These are phyloP conservation scores for Tetrao urogallus DNA, from an alignment of 2,113 vertebrate species.

Conservation along the genomic window DNA sequence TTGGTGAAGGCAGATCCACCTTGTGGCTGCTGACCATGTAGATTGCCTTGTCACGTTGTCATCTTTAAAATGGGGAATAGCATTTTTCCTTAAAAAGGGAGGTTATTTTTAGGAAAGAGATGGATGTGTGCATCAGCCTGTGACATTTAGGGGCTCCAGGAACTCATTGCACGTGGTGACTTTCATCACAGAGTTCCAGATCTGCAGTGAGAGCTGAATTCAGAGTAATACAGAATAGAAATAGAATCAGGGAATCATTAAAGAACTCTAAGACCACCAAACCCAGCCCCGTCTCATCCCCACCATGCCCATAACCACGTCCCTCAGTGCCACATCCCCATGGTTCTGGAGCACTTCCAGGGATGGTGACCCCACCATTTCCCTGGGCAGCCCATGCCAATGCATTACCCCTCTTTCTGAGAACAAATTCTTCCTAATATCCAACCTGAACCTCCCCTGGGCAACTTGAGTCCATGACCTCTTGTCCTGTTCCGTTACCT, in stretches of 20 bases:
- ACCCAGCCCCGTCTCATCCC: too few species aligned
- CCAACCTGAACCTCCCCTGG: neutral
- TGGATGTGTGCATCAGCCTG: neutral
- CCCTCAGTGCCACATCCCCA: neutral
- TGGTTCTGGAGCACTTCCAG: too few species aligned
- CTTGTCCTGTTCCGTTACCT: neutral
- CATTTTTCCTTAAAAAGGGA: neutral
- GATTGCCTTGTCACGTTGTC: fast-evolving
- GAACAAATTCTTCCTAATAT: neutral
- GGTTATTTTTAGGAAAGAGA: neutral
- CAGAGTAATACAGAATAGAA: neutral
- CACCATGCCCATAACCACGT: neutral
- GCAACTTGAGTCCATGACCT: neutral
- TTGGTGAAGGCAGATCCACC: neutral
- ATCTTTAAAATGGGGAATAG: neutral
- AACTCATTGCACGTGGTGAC: fast-evolving
- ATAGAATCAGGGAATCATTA: neutral
- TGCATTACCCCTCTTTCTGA: neutral
- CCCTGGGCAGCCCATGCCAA: neutral
- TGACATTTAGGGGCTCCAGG: neutral
- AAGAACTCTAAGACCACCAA: neutral
- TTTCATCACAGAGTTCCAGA: fast-evolving
- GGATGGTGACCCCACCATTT: too few species aligned
- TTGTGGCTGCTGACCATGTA: fast-evolving
- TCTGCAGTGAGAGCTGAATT: neutral